Percentiles rank a stretch among this genome's conserved stretches.
phyloP scores from a whole-genome alignment of 2,797 vertebrate species.

The Avahi laniger region DNA sequence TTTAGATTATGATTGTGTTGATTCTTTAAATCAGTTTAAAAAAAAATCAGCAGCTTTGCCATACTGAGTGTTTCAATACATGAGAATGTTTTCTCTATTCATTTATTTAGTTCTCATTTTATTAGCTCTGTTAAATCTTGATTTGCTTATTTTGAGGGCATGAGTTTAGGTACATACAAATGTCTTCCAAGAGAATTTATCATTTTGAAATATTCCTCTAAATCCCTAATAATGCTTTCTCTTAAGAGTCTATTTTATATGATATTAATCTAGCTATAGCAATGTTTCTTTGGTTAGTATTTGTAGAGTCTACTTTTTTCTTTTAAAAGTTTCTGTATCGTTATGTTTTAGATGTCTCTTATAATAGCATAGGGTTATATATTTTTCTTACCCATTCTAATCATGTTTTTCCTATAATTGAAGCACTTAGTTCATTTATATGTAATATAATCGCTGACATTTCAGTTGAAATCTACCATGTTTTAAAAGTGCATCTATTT shows the following conservation, averaged over 20 bases:
- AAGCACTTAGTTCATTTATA: not conserved
- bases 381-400: not conserved
- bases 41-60: not conserved
- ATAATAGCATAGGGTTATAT: not conserved
- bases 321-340: not conserved
- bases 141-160: conserved; percentile 26
- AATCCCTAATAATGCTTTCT: not conserved
- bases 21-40: not conserved
- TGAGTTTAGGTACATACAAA: not conserved
- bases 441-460: not conserved
- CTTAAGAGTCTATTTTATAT: conserved; percentile 27
- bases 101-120: not conserved
- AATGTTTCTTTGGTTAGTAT: not conserved
- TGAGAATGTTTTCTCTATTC: not conserved
- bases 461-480: conserved; percentile 1
- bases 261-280: not conserved
- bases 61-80: not conserved
- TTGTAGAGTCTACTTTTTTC: not conserved
- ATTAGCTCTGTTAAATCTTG: not conserved
- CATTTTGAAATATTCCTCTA: not conserved
- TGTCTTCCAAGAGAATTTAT: not conserved
- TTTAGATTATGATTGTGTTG: not conserved
- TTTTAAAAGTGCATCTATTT: not conserved
- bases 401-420: conserved; percentile 26
- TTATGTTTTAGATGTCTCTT: not conserved